Base-by-base conservation (phyloP, 2,797 vertebrate genomes). In the Trachops cirrhosus region DNA sequence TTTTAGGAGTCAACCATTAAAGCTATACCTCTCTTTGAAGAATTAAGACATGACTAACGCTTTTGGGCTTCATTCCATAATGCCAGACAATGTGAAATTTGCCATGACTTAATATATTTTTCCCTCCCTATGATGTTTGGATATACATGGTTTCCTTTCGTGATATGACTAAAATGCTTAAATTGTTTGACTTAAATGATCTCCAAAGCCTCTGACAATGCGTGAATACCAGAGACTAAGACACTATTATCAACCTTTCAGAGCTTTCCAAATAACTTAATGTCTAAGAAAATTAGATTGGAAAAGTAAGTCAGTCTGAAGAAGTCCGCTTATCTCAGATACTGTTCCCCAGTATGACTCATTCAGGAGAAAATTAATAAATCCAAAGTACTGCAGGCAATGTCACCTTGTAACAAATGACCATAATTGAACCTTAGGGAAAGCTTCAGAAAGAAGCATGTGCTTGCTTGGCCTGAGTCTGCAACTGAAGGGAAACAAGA, bases 261-360 rank as follows among this genome's bases (percentile, higher is more conserved):
- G 46, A 94, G 62, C 32, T 90, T 97, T 96, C 59, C 50, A 97
- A 96, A 94, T 84, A 97, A 95, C 52, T 93, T 97, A 93, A 94
- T 90, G 59, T 90, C 57, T 93, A 71, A 70, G 41, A 85, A 24
- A 98, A 96, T 97, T 96, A 94, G 89, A 96, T 83, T 90, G 44
- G 59, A 88, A 96, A 97, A 97, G 83, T 77, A 93, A 94, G 41
- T 85, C 84, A 79, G 62, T 75, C 82, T 89, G 78, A 92, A 94
- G 59, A 85, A 97, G 77, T 89, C 15, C 68, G 48, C 57, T 97
- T 96, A 94, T 95, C 84, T 96, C 92, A 94, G 96, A 93, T 70
- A 80, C 19, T 34, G 21, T 79, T 82, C 70, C 34, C 19, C 37
- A 39, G 18, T 75, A 59, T 89, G 88, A 96, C 84, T 95, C 92